These are phyloP conservation scores for Hypsopygia costalis DNA, from an alignment of 2,888 invertebrate genomes.

Conservation along the genomic window DNA sequence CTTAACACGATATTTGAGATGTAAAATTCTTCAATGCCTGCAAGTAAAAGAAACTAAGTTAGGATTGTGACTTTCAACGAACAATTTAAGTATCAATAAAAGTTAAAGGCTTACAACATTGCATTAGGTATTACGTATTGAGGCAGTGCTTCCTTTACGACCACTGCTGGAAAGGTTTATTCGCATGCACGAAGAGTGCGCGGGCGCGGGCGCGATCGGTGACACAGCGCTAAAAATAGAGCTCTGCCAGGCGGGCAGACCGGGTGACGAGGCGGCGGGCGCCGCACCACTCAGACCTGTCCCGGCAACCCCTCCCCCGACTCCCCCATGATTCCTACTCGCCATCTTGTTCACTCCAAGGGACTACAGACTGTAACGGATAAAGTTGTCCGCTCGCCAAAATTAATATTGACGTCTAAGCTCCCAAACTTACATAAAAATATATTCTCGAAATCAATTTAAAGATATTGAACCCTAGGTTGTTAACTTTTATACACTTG, in stretches of 20 bases:
- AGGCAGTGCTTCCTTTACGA: conserved; percentile 27
- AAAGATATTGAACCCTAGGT: conserved; percentile 4
- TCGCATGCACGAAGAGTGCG: conserved; percentile 38
- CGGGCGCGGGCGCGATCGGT: conserved; percentile 52
- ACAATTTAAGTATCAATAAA: not conserved
- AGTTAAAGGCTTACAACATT: conserved; percentile 8
- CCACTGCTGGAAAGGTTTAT: conserved; percentile 27
- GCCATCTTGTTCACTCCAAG: conserved; percentile 55
- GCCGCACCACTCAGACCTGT: conserved; percentile 31
- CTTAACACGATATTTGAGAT: no score
- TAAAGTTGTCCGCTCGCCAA: not conserved
- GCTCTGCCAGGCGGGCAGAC: conserved; percentile 38
- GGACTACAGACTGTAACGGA: not conserved
- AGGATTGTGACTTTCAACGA: not conserved
- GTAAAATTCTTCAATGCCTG: no score
- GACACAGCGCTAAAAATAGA: conserved; percentile 79
- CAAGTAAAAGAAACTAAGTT: not conserved
- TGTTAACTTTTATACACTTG: conserved; percentile 15
- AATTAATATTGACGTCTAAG: conserved; percentile 1
- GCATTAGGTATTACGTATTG: conserved; percentile 7
- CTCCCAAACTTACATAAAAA: no score
- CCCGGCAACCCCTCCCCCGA: conserved; percentile 46
- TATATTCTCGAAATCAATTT: no score
- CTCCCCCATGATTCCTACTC: conserved; percentile 45
- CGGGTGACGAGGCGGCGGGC: conserved; percentile 38